These are phyloP conservation scores for Orthochromis indermauri DNA, from an alignment of 2,113 vertebrate species.

Conservation along the genomic window DNA sequence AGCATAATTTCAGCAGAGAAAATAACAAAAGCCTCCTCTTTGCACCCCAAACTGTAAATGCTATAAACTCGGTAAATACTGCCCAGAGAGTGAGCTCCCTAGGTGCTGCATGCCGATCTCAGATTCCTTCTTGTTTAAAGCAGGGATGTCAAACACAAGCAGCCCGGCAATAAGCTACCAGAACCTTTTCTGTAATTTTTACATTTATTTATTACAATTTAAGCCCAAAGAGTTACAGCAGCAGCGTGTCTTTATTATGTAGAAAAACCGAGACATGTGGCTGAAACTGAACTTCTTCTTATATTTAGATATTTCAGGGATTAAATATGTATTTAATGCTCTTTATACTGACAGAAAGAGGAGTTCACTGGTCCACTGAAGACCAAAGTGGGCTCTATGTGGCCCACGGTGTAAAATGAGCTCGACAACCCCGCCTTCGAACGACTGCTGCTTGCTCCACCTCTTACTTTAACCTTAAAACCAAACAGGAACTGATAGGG, in stretches of 20 bases:
- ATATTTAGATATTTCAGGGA: not conserved
- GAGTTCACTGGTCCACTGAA: not conserved
- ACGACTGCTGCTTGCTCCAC: not conserved
- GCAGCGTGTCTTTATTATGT: not conserved
- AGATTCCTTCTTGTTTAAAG: not conserved
- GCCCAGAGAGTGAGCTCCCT: not conserved
- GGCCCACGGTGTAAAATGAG: not conserved
- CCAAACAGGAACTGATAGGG: not conserved
- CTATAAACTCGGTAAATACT: not conserved
- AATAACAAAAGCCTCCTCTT: not conserved
- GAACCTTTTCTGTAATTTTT: not conserved
- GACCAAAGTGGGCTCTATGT: not conserved
- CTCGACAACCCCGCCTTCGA: fast-evolving
- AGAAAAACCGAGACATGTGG: not conserved
- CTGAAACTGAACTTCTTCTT: not conserved
- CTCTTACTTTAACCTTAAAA: not conserved
- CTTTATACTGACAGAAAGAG: not conserved
- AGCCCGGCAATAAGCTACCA: not conserved
- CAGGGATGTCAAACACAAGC: not conserved
- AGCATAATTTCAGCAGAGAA: not conserved
- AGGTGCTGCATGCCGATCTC: fast-evolving
- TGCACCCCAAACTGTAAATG: not conserved
- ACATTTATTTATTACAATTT: not conserved
- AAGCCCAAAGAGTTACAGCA: not conserved
- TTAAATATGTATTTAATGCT: not conserved